Base-by-base conservation (phyloP, 2,888 invertebrate species). In the Hypomecis atomaria region DNA sequence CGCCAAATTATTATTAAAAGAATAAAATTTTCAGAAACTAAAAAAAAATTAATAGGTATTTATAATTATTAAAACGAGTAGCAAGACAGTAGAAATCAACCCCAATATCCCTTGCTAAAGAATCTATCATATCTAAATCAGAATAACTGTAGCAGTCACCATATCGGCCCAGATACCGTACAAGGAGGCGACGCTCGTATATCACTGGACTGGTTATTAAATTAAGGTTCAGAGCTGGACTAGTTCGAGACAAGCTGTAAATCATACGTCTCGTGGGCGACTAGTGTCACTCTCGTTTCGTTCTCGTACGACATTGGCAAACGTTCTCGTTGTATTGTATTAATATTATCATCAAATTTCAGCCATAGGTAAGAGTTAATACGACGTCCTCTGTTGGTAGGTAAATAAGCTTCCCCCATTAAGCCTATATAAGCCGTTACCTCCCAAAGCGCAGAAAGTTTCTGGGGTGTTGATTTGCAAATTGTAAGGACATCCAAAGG, bases 181-280 rank as follows among this genome's bases (percentile, higher is more conserved):
- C 48, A 61, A 57, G 59, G 48, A 67, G 38, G 10, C 34, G 42
- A 34, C 43, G 57, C 38, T 47, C 13, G 53, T 65, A 56, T 64
- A 67, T 65, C 63, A 59, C 54, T 47, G 8, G 37, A 72, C 72
- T 72, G 70, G 72, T 72, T 72, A 67, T 72, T 65, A 66, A 66
- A 72, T 72, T 72, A 72, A 66, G 69, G 72, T 67, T 68, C 68
- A 62, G 62, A 48, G 54, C 58, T 65, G 62, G 59, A 67, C 69
- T 72, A 66, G 70, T 69, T 69, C 36, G 63, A 71, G 63, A 62
- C 64, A 57, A 53, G 69, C 70, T 62, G 70, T 72, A 70, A 67
- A 70, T 72, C 69, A 70, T 69, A 59, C 36, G 65, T 50, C 65
- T 54, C 44, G 71, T 72, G 67, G 72, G 72, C 71, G 70, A 67